phyloP scores from a whole-genome alignment of 2,797 vertebrate genomes.

The Sphenopsis melanotis region DNA sequence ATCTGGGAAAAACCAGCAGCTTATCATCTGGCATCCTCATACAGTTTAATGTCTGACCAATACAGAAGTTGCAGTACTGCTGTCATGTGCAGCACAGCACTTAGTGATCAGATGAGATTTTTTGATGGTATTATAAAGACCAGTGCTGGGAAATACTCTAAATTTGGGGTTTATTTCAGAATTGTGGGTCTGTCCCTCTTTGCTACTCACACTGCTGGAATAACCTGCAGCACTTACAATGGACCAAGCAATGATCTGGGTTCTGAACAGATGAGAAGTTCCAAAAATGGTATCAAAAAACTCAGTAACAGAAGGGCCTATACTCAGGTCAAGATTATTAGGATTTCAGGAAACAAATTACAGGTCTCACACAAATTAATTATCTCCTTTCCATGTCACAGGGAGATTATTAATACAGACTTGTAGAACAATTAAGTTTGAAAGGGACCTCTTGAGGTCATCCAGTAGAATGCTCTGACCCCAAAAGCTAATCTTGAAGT shows the following conservation, averaged over 20 bases:
- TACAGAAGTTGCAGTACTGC: neutral
- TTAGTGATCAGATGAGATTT: neutral
- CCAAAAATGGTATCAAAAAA: neutral
- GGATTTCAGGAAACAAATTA: slow-evolving; percentile 36
- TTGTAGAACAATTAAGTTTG: neutral
- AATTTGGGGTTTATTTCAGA: neutral
- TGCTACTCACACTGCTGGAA: neutral
- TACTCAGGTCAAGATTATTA: slow-evolving; percentile 12
- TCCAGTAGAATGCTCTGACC: neutral
- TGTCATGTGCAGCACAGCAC: neutral
- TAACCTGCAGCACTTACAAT: neutral
- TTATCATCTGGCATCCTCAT: neutral
- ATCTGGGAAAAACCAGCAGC: neutral
- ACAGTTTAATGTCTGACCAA: neutral
- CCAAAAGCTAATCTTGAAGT: neutral
- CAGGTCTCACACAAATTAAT: slow-evolving; percentile 1
- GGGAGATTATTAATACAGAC: neutral
- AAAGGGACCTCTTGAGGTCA: neutral
- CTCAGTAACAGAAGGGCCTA: neutral
- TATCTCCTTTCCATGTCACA: neutral
- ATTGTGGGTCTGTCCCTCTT: neutral
- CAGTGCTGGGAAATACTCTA: neutral
- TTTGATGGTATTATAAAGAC: neutral
- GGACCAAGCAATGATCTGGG: neutral
- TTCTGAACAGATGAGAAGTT: neutral